phyloP scores from a whole-genome alignment of 1,140 invertebrate species.

The Calliopsis andreniformis region DNA sequence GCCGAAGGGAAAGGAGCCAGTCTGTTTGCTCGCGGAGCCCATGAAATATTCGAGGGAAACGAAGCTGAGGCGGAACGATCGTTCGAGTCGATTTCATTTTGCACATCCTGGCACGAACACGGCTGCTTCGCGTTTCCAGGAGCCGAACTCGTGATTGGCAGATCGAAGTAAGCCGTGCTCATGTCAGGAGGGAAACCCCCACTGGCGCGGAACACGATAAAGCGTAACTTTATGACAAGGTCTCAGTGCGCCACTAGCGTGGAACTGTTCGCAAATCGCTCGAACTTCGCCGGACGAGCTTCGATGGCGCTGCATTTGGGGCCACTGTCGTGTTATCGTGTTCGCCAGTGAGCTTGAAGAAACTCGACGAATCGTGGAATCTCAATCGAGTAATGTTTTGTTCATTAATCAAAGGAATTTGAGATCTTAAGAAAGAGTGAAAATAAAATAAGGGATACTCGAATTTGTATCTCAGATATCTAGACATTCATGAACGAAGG shows the following conservation, averaged over 20 bases:
- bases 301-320: slow-evolving; percentile 37
- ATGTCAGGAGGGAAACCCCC: slow-evolving; percentile 42
- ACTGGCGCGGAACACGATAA: slow-evolving; percentile 72
- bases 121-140: slow-evolving; percentile 57
- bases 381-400: no score
- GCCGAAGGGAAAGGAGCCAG: background rate
- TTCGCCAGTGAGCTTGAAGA: background rate
- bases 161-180: slow-evolving; percentile 69
- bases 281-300: slow-evolving; percentile 59
- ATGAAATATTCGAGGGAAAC: slow-evolving; percentile 42
- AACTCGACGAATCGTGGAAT: background rate
- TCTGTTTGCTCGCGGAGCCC: slow-evolving; percentile 17
- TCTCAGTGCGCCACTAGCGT: slow-evolving; percentile 57
- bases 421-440: no score
- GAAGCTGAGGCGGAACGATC: slow-evolving; percentile 49
- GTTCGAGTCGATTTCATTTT: slow-evolving; percentile 62
- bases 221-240: slow-evolving; percentile 74
- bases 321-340: background rate
- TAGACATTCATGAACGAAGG: no score
- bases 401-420: no score
- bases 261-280: slow-evolving; percentile 62
- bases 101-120: slow-evolving; percentile 53
- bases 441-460: no score
- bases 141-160: slow-evolving; percentile 73
- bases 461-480: no score